A percentile compares a stretch with the other conserved stretches of the same genome.
Conservation (phyloP, 2,888 invertebrate species). For the Linnaemya vulpina region DNA sequence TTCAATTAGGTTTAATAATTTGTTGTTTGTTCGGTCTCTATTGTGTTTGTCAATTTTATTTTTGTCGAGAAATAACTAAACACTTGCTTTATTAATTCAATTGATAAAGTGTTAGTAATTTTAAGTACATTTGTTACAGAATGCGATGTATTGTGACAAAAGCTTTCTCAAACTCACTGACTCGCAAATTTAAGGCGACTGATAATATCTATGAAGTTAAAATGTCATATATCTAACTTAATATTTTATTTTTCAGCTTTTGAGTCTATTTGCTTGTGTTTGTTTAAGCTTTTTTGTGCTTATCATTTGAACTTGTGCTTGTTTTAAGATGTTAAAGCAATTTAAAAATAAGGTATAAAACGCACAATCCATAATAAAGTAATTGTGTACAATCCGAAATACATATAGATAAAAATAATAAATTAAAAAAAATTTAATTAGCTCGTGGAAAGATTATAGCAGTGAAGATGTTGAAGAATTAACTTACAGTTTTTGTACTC, state of each 20-base stretch:
- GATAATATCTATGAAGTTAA: slow-evolving; percentile 18
- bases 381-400: neutral
- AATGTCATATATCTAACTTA: slow-evolving; percentile 29
- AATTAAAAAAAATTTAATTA: neutral
- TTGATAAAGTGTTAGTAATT: slow-evolving; percentile 31
- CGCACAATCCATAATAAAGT: slow-evolving; percentile 29
- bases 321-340: slow-evolving; percentile 45
- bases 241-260: slow-evolving; percentile 27
- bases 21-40: slow-evolving; percentile 18
- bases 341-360: slow-evolving; percentile 44
- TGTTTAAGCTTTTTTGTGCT: slow-evolving; percentile 44
- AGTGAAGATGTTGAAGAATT: too few relatives aligned
- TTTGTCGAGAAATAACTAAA: slow-evolving; percentile 36
- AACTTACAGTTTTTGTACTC: too few relatives aligned
- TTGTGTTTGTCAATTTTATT: slow-evolving; percentile 25
- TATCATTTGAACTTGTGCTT: slow-evolving; percentile 42
- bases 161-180: slow-evolving; percentile 16
- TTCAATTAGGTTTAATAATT: slow-evolving; percentile 37
- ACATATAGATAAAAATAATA: neutral
- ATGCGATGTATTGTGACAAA: slow-evolving; percentile 4
- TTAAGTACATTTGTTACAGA: neutral
- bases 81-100: slow-evolving; percentile 20
- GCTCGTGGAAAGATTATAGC: neutral
- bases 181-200: slow-evolving; percentile 31
- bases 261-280: slow-evolving; percentile 32